A percentile compares a stretch with the other conserved stretches of the same genome.
phyloP scores from a whole-genome alignment of 23 tunicate genomes.

The Ciona savignyi region DNA sequence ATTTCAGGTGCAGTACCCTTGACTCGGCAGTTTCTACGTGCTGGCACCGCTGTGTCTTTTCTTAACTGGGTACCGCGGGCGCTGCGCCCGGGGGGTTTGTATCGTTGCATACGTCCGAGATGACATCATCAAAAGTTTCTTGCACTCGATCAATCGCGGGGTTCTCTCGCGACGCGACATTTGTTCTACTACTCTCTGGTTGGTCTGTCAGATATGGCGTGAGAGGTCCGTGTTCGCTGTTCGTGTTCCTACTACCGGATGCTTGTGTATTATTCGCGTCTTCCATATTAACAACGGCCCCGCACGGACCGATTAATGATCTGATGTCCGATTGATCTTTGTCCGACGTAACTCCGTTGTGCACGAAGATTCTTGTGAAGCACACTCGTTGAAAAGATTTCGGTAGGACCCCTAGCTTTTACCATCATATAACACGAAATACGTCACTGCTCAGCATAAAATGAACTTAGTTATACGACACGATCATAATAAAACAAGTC shows the following conservation, averaged over 20 bases:
- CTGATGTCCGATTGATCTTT: not conserved
- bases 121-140: constrained; percentile 1
- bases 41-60: not conserved
- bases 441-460: no score
- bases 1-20: not conserved
- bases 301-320: not conserved
- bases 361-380: not conserved
- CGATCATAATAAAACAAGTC: no score
- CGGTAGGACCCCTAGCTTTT: not conserved
- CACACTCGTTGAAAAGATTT: not conserved
- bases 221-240: not conserved
- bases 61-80: not conserved
- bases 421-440: not conserved
- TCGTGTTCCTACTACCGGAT: not conserved
- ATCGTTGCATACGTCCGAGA: not conserved
- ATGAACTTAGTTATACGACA: no score
- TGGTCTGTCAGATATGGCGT: not conserved
- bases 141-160: not conserved
- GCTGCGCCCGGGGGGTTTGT: not conserved
- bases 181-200: not conserved
- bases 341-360: not conserved
- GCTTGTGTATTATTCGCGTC: not conserved
- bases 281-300: not conserved
- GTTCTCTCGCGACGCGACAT: not conserved
- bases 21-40: not conserved